Conservation (phyloP, 2,113 vertebrate species). For the Todiramphus chloris region DNA sequence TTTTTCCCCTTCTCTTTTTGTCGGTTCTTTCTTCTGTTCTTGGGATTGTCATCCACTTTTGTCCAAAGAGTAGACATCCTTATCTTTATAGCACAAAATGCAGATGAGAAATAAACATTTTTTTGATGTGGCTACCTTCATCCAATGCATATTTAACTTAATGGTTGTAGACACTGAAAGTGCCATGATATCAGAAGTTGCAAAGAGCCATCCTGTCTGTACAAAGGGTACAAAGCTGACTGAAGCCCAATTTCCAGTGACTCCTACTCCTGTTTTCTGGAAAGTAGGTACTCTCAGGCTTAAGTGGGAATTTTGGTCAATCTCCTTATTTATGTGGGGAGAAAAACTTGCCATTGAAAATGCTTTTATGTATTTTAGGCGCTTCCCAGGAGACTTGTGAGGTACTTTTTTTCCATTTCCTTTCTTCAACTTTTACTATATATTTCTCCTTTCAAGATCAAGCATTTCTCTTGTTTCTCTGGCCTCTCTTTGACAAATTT, state of each 20-base stretch:
- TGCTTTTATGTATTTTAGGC: background rate
- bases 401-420: background rate
- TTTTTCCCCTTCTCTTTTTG: background rate
- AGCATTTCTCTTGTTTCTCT: background rate
- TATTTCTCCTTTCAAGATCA: background rate
- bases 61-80: background rate
- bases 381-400: background rate
- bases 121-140: background rate
- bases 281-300: background rate
- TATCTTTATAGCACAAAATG: background rate
- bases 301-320: background rate
- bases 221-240: background rate
- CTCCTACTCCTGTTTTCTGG: background rate
- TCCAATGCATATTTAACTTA: background rate
- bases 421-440: background rate
- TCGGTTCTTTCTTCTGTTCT: background rate
- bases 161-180: background rate
- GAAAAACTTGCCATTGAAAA: background rate
- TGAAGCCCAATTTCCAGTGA: background rate
- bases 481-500: background rate
- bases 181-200: background rate
- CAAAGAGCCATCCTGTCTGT: background rate
- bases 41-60: background rate
- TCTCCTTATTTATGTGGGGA: background rate
- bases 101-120: background rate